Percentiles rank a stretch among this genome's conserved stretches.
These are phyloP conservation scores for Bombus waltoni DNA, from an alignment of 1,140 invertebrate genomes.

Conservation along the genomic window DNA sequence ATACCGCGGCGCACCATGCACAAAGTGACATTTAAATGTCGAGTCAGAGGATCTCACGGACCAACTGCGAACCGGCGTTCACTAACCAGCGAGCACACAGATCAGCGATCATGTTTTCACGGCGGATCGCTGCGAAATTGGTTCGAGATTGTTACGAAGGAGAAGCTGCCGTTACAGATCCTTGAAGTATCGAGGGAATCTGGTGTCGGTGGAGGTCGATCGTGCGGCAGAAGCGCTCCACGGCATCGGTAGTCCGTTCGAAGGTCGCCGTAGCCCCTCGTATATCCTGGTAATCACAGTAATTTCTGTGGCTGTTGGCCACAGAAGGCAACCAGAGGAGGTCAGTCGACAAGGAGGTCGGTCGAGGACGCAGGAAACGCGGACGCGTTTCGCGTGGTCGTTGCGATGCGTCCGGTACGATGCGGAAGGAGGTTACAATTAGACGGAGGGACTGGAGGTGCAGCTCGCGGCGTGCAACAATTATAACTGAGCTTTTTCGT, in stretches of 20 bases:
- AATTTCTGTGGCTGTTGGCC: slow-evolving; percentile 59
- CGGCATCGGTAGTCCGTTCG: slow-evolving; percentile 50
- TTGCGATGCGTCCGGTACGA: slow-evolving; percentile 18
- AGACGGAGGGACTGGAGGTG: slow-evolving; percentile 53
- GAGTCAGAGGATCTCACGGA: not conserved
- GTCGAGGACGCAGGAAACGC: slow-evolving; percentile 53
- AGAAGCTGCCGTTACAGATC: slow-evolving; percentile 37
- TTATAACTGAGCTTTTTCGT: slow-evolving; percentile 84
- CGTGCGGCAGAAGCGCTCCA: slow-evolving; percentile 23
- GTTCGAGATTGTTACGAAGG: too few relatives aligned
- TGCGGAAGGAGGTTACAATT: slow-evolving; percentile 64
- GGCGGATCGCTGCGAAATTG: too few relatives aligned
- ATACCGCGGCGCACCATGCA: not conserved
- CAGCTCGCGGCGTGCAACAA: slow-evolving; percentile 80
- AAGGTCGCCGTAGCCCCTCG: slow-evolving; percentile 51
- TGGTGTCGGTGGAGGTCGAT: slow-evolving; percentile 26
- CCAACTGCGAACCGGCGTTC: not conserved
- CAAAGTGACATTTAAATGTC: slow-evolving; percentile 8
- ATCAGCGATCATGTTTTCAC: not conserved
- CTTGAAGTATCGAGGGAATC: slow-evolving; percentile 13
- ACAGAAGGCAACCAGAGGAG: slow-evolving; percentile 32
- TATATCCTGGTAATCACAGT: slow-evolving; percentile 68
- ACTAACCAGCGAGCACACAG: too few relatives aligned
- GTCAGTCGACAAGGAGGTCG: slow-evolving; percentile 63
- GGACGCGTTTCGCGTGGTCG: slow-evolving; percentile 38